Percentiles rank a stretch among this genome's conserved stretches.
Conservation (phyloP, 2,888 invertebrate genomes). For the Eledona agricola region DNA sequence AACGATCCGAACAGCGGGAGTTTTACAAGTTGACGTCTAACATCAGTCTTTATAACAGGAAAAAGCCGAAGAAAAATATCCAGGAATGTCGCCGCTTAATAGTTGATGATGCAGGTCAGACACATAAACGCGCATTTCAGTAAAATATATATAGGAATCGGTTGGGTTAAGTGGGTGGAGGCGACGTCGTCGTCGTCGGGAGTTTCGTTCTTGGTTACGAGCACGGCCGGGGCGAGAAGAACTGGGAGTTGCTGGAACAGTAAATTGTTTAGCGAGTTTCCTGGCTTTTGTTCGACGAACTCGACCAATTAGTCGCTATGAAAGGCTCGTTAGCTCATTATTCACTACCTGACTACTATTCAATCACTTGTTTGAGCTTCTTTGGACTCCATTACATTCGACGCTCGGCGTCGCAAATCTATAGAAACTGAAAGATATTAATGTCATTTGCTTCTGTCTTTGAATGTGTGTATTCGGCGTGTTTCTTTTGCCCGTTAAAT, state of each 20-base stretch:
- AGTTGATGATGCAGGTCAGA: constrained; percentile 17
- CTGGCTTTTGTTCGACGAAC: constrained; percentile 52
- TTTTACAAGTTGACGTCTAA: constrained; percentile 38
- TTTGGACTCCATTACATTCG: constrained; percentile 39
- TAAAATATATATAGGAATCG: too few relatives aligned
- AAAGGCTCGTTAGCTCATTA: constrained; percentile 56
- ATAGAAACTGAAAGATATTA: constrained; percentile 31
- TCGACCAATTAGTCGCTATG: constrained; percentile 55
- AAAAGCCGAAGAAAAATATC: constrained; percentile 27
- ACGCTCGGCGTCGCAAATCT: constrained; percentile 18
- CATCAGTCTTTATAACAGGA: constrained; percentile 35
- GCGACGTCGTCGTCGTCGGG: too few relatives aligned
- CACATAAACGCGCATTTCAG: too few relatives aligned
- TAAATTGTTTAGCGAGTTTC: constrained; percentile 55
- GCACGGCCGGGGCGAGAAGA: constrained; percentile 24
- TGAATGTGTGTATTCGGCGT: constrained; percentile 23
- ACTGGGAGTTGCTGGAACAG: constrained; percentile 38
- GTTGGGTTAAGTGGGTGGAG: too few relatives aligned
- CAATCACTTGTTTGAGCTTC: constrained; percentile 52
- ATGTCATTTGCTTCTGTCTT: constrained; percentile 30
- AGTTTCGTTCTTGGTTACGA: constrained; percentile 31
- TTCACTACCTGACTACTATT: constrained; percentile 53
- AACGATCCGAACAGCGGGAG: constrained; percentile 38
- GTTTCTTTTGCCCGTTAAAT: constrained; percentile 16
- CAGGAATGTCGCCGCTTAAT: constrained; percentile 27